These are phyloP conservation scores for Labroides dimidiatus DNA, from an alignment of 2,797 vertebrate genomes.

Conservation along the genomic window DNA sequence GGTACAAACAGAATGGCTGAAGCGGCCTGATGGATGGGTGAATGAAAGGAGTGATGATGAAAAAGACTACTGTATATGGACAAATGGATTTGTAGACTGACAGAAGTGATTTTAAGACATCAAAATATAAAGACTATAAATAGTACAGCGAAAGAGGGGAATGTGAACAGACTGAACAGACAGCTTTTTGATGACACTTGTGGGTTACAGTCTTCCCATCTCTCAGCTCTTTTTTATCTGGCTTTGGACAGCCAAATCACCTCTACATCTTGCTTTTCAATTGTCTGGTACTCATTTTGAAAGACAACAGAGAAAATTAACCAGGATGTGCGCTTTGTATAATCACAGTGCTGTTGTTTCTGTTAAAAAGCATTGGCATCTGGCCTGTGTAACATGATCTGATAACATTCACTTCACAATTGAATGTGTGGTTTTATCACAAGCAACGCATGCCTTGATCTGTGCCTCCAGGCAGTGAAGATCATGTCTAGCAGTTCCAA, in stretches of 20 bases:
- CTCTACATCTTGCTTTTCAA: background rate
- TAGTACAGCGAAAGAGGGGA: background rate
- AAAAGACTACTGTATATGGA: background rate
- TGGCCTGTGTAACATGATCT: constrained; percentile 15
- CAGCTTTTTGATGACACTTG: background rate
- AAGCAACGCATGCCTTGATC: constrained; percentile 41
- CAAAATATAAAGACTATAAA: background rate
- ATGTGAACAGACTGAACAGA: background rate
- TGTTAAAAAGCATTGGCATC: constrained; percentile 23
- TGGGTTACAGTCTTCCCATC: background rate
- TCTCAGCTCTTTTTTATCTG: background rate
- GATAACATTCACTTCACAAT: constrained; percentile 28
- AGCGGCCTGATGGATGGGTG: constrained; percentile 40
- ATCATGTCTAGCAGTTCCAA: constrained; percentile 43
- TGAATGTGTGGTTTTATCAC: constrained; percentile 33
- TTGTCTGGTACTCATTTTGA: background rate
- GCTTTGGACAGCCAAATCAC: too few relatives aligned
- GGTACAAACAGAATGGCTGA: constrained; percentile 46
- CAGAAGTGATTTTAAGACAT: background rate
- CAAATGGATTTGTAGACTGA: constrained; percentile 10
- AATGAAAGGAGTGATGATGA: constrained; percentile 18
- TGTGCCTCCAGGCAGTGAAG: constrained; percentile 37
- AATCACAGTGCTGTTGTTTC: constrained; percentile 4
- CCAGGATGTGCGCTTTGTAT: constrained; percentile 8
- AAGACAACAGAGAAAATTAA: background rate